Evolutionary conservation across 2,888 invertebrate species (phyloP).

Genomic region (Magallana nippona): DNA sequence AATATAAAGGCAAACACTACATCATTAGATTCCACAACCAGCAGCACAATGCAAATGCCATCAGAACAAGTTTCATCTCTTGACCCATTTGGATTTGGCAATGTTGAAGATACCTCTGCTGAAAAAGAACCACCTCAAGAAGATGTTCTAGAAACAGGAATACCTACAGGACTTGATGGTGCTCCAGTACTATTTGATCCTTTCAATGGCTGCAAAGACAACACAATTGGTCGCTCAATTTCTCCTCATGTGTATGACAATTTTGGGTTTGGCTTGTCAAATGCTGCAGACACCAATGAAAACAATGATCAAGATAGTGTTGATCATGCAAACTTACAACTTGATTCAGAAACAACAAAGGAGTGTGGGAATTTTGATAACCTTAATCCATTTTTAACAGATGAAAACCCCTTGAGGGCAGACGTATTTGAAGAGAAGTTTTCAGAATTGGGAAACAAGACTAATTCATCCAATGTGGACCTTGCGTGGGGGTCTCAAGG

Average conservation of each 20-base stretch:
- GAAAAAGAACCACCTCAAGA: background rate
- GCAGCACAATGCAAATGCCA: background rate
- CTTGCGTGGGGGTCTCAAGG: slow-evolving; percentile 49
- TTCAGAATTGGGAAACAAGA: slow-evolving; percentile 53
- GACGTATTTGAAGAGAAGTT: slow-evolving; percentile 62
- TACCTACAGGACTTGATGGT: slow-evolving; percentile 33
- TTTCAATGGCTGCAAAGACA: slow-evolving; percentile 39
- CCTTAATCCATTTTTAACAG: slow-evolving; percentile 39
- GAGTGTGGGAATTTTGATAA: background rate
- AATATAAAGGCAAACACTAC: background rate
- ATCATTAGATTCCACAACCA: background rate
- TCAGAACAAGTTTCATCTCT: background rate
- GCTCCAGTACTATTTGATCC: slow-evolving; percentile 39
- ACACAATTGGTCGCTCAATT: slow-evolving; percentile 25
- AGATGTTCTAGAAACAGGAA: slow-evolving; percentile 2
- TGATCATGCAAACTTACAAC: slow-evolving; percentile 2
- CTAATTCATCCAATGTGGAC: slow-evolving; percentile 45
- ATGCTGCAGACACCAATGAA: slow-evolving; percentile 26
- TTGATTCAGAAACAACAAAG: background rate
- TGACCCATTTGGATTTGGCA: slow-evolving; percentile 36
- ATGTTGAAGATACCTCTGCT: background rate
- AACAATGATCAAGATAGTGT: slow-evolving; percentile 1
- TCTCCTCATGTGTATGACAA: slow-evolving; percentile 49
- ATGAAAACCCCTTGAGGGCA: slow-evolving; percentile 26
- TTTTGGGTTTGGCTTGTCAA: slow-evolving; percentile 49